A percentile compares a stretch with the other conserved stretches of the same genome.
These are phyloP conservation scores for Tichodroma muraria DNA, from an alignment of 2,113 vertebrate genomes.

Conservation along the genomic window DNA sequence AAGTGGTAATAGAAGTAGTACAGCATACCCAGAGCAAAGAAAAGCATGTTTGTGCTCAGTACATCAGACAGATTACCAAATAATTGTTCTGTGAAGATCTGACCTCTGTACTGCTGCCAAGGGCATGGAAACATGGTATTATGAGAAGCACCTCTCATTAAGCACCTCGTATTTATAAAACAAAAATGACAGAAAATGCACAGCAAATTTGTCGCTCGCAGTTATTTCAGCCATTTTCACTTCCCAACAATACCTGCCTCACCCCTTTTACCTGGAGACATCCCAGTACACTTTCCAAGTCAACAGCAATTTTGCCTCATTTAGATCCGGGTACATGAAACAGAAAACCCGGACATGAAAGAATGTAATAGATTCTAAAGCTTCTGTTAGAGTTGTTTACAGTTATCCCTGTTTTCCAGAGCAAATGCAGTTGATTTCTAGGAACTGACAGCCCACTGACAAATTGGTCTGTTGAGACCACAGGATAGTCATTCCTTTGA, in stretches of 20 bases:
- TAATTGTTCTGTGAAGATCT: constrained; percentile 55
- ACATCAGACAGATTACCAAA: constrained; percentile 49
- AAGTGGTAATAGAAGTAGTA: constrained; percentile 56
- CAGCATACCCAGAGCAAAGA: constrained; percentile 53
- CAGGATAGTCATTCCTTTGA: not conserved
- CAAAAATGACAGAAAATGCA: not conserved
- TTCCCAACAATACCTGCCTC: not conserved
- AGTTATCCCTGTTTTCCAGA: not conserved
- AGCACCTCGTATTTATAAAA: constrained; percentile 30
- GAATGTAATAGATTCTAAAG: not conserved
- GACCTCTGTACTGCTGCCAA: constrained; percentile 51
- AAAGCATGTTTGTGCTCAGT: constrained; percentile 53
- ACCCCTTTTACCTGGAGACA: not conserved
- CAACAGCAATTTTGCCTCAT: not conserved
- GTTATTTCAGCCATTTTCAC: not conserved
- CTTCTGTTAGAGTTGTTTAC: not conserved
- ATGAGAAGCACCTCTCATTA: constrained; percentile 42
- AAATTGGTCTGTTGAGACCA: not conserved
- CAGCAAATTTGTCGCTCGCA: not conserved
- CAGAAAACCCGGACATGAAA: not conserved
- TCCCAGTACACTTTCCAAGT: not conserved
- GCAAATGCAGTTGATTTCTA: not conserved
- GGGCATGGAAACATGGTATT: constrained; percentile 9
- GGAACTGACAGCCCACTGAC: not conserved
- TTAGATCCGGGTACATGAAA: not conserved